These are phyloP conservation scores for Diadegma fenestrale DNA, from an alignment of 2,888 invertebrate species.

Conservation along the genomic window DNA sequence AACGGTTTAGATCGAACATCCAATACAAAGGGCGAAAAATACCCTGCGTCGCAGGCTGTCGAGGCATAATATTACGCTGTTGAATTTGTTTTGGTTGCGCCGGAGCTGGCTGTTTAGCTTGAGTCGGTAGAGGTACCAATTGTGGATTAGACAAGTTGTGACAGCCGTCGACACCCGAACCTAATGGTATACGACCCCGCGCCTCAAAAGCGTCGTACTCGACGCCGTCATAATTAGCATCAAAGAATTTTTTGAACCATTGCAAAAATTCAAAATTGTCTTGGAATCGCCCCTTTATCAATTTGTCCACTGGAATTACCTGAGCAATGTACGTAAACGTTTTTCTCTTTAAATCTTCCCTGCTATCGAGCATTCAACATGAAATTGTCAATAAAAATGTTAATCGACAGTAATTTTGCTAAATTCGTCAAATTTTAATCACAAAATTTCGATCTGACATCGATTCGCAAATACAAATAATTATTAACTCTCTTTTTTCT, in stretches of 20 bases:
- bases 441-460: not conserved
- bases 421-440: not conserved
- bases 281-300: slow-evolving; percentile 99
- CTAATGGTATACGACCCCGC: slow-evolving; percentile 93
- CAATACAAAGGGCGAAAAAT: slow-evolving; percentile 69
- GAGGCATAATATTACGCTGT: slow-evolving; percentile 81
- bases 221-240: slow-evolving; percentile 99
- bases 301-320: slow-evolving; percentile 99
- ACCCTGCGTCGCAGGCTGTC: slow-evolving; percentile 80
- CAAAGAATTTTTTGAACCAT: slow-evolving; percentile 99
- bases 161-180: slow-evolving; percentile 88
- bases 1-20: slow-evolving; percentile 51
- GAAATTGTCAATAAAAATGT: not conserved
- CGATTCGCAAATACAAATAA: no score
- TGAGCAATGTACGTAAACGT: slow-evolving; percentile 85
- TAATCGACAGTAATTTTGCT: not conserved
- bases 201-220: slow-evolving; percentile 97
- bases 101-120: slow-evolving; percentile 77
- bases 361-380: not conserved
- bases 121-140: slow-evolving; percentile 85
- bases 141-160: slow-evolving; percentile 84
- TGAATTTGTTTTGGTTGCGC: slow-evolving; percentile 81
- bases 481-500: not conserved
- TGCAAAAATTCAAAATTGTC: slow-evolving; percentile 99
- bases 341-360: not conserved